Base-by-base conservation (phyloP, 2,888 invertebrate genomes). In the Plagodis pulveraria region DNA sequence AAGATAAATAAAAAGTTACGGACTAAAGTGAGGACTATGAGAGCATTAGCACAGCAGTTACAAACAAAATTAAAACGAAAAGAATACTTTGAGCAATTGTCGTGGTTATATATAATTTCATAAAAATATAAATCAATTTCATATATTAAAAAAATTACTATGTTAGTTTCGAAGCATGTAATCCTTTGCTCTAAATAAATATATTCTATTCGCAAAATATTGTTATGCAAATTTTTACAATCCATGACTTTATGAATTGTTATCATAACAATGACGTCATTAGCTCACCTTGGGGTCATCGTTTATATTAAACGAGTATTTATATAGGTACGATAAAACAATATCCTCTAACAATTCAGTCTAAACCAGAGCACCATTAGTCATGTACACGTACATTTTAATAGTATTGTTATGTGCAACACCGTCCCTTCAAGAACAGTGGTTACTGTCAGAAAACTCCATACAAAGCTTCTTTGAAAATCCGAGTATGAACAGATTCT, bases 391-490 rank as follows among this genome's bases (percentile, higher is more conserved):
- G 9, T 43, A 47, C 43, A 41, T 61, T 22, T 38, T 47, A 6
- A 35, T 66, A 22, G 35, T 62, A 9, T 44, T 68, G 8, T 36
- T 68, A 48, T 41, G 52, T 5, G 40, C 48, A 6, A 53, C 55
- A 35, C 58, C 60, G 6, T 43, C 64, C 7, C 35, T 35, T 8
- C 64, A 60, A 38, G 48, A 59, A 22, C 44, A 52, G 52, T 59
- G 59, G 59, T 38, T 46, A n/a, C 4, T 59, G 7, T 33, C 54
- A 5, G 66, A 63, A 6, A 55, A 55, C 12, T 65, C 70, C 0
- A 62, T 76, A 11, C 53, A 67, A 10, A 63, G 58, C 35, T 66
- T 80, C 44, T 56, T 74, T 38, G 45, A 63, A 35, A 58, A 70
- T 11, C 49, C 74, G 32, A 60, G 51, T 44, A 50, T 76, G 47